Base-by-base conservation (phyloP, 2,888 invertebrate genomes). In the Melipona bicolor region DNA sequence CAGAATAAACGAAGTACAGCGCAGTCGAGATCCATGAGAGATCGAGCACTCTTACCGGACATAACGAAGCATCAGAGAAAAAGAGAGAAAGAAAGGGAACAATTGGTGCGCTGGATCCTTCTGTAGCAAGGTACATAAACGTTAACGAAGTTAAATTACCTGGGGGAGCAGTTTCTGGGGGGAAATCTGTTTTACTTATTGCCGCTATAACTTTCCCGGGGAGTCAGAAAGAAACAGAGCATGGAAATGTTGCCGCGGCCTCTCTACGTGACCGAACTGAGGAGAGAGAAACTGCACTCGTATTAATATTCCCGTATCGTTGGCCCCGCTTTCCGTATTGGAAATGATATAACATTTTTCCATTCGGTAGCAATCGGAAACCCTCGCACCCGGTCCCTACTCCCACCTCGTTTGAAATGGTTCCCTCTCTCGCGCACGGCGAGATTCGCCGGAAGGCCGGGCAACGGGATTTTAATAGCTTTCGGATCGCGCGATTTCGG, bases 111-210 rank as follows among this genome's bases (percentile, higher is more conserved):
- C 43, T 43, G 43, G 9, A 11, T 43, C 11, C 43, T 11, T 43
- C 9, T 9, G 43, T 43, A 43, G 43, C 43, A 43, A 75, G 64
- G 69, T 69, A 54, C 24, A 32, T 50, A 69, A 76, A 79, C 32
- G 77, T 76, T 76, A 76, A 79, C 71, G 61, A 78, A 81, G 71
- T 81, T 78, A 72, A 72, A 72, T 77, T 67, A 80, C 36, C 36
- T 15, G n/a, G n/a, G 61, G 36, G 19, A 36, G 61, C 67, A 61
- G 78, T 81, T 61, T n/a, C 78, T n/a, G 32, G 43, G 32, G 77
- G 15, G 71, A 72, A 78, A 81, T 81, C 71, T 68, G 71, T 78
- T 81, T 78, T 78, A 68, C 81, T 78, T 78, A 81, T 81, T 81
- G 79, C 67, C 67, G 43, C 50, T 72, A 36, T 72, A 81, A 78